phyloP scores from a whole-genome alignment of 2,113 vertebrate species.

The Archocentrus centrarchus region DNA sequence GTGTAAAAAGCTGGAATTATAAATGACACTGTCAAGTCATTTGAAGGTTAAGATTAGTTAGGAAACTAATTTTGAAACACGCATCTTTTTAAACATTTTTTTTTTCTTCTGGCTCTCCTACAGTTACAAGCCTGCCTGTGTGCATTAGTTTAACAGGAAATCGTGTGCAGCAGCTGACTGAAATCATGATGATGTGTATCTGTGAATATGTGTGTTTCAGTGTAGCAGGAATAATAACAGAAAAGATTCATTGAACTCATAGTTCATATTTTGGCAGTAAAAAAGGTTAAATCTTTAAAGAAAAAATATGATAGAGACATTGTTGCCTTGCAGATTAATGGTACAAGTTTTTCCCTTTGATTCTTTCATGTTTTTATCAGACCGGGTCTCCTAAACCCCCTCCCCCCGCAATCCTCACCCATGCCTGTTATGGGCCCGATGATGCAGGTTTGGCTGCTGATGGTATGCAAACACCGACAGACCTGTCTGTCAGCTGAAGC shows the following conservation, averaged over 20 bases:
- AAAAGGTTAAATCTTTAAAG: not conserved
- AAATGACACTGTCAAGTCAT: fast-evolving
- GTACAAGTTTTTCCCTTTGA: not conserved
- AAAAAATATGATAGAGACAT: not conserved
- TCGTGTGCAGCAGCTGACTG: not conserved
- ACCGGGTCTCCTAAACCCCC: not conserved
- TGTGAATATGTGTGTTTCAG: no score
- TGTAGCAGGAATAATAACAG: not conserved
- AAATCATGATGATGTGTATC: not conserved
- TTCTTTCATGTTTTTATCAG: not conserved
- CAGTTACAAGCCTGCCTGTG: not conserved
- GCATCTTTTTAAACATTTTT: not conserved
- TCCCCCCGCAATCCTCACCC: not conserved
- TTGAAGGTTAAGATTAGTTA: not conserved
- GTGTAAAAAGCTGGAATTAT: not conserved
- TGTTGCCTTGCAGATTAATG: not conserved
- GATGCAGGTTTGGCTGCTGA: not conserved
- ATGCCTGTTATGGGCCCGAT: not conserved
- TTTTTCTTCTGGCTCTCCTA: not conserved
- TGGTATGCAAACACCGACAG: not conserved
- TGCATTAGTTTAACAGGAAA: not conserved
- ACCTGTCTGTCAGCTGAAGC: conserved; percentile 42
- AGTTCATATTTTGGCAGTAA: not conserved
- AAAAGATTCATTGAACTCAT: not conserved
- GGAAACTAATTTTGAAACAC: not conserved